Evolutionary conservation across 2,797 vertebrate genomes (phyloP), one percentile per base, ranked within the genome.

Genomic region (Etheostoma perlongum): DNA sequence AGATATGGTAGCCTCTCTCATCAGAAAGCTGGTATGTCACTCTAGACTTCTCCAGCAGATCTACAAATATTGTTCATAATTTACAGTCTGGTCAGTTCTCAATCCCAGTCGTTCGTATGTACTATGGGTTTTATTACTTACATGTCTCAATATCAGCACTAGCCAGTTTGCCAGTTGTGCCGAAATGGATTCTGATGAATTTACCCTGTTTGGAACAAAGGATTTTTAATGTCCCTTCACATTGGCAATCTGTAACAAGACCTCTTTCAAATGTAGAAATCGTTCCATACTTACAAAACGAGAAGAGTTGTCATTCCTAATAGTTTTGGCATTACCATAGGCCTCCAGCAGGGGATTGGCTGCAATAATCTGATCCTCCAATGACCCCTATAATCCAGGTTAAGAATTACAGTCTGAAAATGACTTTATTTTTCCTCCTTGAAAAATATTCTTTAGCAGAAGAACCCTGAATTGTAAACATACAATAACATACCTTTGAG

Each of bases 261-360:
- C 21, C 4, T 18, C 7, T 18, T 25, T n/a, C 1, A 12, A 18
- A 2, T 18, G 2, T 19, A 46, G 16, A 64, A 68, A 59, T 69
- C 0, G 8, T 9, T 61, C 14, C 25, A 74, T 74, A 95, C 93
- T 94, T 87, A 95, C 97, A 51, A 97, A 97, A 75, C 96, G 96
- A 18, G 97, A 97, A 15, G 97, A 97, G 93, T 97, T 97, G 94
- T 97, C 97, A 10, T 97, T 97, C 87, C 97, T 97, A 91, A 97
- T 95, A 0, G 97, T 97, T 93, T 97, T 97, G 91, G 96, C 96
- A 0, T 97, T 97, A 87, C 96, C 96, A 57, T 97, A 97, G 66
- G 96, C 96, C 89, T 97, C 96, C 91, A 97, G 92, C 70, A 97
- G 82, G 2, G 96, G 96, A 85, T 97, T 97, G 74, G 93, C 94